Evolutionary conservation across 2,888 invertebrate species (phyloP), one percentile per base, ranked within the genome.

Genomic region (Pristionchus japonicus): DNA sequence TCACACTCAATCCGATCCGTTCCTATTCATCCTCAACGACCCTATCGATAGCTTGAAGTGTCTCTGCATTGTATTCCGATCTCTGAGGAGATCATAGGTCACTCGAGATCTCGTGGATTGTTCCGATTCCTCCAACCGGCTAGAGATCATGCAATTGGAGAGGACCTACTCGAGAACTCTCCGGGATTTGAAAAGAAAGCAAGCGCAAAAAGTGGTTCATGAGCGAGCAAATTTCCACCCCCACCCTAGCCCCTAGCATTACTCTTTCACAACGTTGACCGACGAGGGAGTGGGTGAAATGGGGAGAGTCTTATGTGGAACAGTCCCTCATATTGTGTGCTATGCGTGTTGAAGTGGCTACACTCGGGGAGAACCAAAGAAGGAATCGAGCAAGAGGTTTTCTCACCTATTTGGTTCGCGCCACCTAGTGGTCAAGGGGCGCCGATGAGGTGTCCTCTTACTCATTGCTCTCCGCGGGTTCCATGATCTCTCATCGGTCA

Each of bases 141-240:
- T n/a, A n/a, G n/a, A n/a, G n/a, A n/a, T n/a, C n/a, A n/a, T n/a
- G 47, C 47, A 17, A 49, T 15, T 6, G 49, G 17, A 17, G 49
- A 49, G 11, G 17, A 11, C 49, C 49, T 52, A 52, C n/a, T 57
- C 57, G 23, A 57, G 57, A 57, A 23, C 57, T 7, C 57, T 57
- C 57, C 57, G 57, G 23, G 57, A 57, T 57, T 57, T 57, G 57
- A 31, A 31, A 34, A 67, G 34, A 15, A 67, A 67, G 64, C 61
- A 52, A 3, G 31, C 64, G 57, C 57, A 67, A 67, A 67, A 67
- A 67, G 64, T 67, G 64, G 64, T 67, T 67, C 64, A 67, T 31
- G 17, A 31, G 34, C 27, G 23, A 20, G 64, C 34, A 34, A 67
- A 67, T 31, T 67, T 23, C 20, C 6, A 57, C 64, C 27, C 27